Evolutionary conservation across 2,113 vertebrate species (phyloP).

Genomic region (Cololabis saira): DNA sequence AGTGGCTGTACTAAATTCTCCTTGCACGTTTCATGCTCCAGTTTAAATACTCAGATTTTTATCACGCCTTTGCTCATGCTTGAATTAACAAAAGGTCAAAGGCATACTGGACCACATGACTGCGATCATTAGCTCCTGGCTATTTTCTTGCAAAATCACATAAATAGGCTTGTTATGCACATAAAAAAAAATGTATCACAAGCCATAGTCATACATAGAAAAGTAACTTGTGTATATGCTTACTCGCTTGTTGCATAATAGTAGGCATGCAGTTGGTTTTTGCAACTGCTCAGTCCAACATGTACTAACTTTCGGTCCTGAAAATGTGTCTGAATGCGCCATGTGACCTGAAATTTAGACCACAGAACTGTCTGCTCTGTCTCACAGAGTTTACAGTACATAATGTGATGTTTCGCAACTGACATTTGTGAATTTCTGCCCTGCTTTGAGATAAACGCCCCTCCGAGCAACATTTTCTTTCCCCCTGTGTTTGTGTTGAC

Average conservation of each 20-base stretch:
- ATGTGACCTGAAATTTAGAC: no score
- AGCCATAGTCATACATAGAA: neutral
- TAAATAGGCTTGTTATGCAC: neutral
- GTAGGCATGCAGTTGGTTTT: no score
- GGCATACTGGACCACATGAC: constrained; percentile 11
- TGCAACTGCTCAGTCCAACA: neutral
- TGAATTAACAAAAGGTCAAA: neutral
- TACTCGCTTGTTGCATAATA: neutral
- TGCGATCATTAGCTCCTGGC: neutral
- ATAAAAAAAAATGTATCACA: neutral
- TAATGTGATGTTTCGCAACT: no score
- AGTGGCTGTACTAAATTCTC: constrained; percentile 36
- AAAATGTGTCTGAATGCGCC: no score
- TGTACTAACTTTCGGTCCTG: no score
- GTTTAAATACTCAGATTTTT: constrained; percentile 2
- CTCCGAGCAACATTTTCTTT: no score
- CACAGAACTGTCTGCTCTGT: no score
- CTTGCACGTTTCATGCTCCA: constrained; percentile 20
- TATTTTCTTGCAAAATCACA: neutral
- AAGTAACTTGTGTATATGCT: neutral
- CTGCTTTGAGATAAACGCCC: neutral
- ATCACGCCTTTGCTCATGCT: neutral
- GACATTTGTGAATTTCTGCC: neutral
- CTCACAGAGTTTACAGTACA: no score
- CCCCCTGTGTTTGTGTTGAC: neutral